These are phyloP conservation scores for Drosophila rubida DNA, from an alignment of 2,888 invertebrate genomes.

Conservation along the genomic window DNA sequence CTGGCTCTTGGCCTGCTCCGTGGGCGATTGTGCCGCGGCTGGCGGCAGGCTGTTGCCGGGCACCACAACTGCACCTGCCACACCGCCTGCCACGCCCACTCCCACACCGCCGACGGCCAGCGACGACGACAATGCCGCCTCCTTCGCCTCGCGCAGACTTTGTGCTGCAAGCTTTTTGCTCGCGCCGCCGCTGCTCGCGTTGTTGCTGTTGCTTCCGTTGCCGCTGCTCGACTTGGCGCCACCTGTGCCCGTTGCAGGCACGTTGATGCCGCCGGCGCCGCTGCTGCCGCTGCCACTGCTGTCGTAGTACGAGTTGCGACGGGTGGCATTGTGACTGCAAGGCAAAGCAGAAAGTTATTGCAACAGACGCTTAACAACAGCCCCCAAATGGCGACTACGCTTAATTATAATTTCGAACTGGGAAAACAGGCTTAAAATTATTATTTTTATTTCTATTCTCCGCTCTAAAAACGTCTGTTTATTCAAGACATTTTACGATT, in stretches of 20 bases:
- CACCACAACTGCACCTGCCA: constrained; percentile 42
- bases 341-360: background rate
- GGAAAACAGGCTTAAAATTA: background rate
- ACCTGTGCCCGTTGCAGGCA: constrained; percentile 19
- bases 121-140: constrained; percentile 46
- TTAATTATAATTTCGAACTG: background rate
- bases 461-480: too few relatives aligned
- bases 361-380: background rate
- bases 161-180: constrained; percentile 54
- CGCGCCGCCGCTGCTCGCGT: constrained; percentile 38
- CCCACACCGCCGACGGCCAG: constrained; percentile 44
- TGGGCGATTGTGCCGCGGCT: constrained; percentile 70
- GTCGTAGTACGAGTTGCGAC: constrained; percentile 80
- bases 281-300: constrained; percentile 52
- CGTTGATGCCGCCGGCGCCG: constrained; percentile 24
- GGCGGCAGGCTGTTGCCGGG: constrained; percentile 60
- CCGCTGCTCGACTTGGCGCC: constrained; percentile 58
- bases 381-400: background rate
- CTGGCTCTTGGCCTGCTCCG: constrained; percentile 75
- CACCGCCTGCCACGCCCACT: constrained; percentile 54
- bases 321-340: constrained; percentile 72
- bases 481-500: too few relatives aligned
- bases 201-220: constrained; percentile 14
- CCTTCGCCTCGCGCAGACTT: constrained; percentile 58
- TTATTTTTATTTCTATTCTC: background rate